Percentiles rank a stretch among this genome's conserved stretches.
Evolutionary conservation across 2,888 invertebrate species (phyloP).

Genomic region (Drosophila prostipennis): DNA sequence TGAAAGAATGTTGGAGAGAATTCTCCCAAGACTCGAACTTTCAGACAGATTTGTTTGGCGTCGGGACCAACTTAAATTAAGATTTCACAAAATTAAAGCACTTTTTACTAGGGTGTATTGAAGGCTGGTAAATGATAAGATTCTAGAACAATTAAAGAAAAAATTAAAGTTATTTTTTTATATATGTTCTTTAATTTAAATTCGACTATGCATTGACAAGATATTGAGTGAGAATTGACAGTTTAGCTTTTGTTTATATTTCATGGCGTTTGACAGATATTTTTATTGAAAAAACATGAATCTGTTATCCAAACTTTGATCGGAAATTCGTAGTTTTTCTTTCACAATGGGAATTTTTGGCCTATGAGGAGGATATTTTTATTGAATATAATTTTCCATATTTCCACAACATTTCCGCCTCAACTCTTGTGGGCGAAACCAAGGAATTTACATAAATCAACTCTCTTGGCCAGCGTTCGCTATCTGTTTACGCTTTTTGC

Average conservation of each 20-base stretch:
- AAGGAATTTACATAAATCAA: conserved; percentile 42
- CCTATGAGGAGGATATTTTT: conserved; percentile 5
- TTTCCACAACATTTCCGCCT: conserved; percentile 24
- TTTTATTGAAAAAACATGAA: background rate
- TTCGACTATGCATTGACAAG: background rate
- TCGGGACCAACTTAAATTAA: background rate
- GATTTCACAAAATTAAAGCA: background rate
- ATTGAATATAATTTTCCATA: conserved; percentile 17
- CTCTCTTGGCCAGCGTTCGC: conserved; percentile 23
- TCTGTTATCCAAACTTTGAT: background rate
- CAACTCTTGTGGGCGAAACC: conserved; percentile 18
- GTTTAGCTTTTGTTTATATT: background rate
- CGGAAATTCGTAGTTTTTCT: background rate
- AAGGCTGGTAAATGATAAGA: background rate
- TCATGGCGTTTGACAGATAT: background rate
- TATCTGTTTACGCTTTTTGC: conserved; percentile 16
- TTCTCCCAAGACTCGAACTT: background rate
- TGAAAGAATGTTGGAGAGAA: conserved; percentile 1
- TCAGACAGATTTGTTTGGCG: background rate
- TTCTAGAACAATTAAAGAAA: background rate
- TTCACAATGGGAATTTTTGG: background rate
- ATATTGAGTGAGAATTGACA: background rate
- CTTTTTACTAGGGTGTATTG: background rate
- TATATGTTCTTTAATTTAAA: no score
- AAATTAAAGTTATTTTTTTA: no score